These are phyloP conservation scores for Chrysolina americana DNA, from an alignment of 2,888 invertebrate species.

Conservation along the genomic window DNA sequence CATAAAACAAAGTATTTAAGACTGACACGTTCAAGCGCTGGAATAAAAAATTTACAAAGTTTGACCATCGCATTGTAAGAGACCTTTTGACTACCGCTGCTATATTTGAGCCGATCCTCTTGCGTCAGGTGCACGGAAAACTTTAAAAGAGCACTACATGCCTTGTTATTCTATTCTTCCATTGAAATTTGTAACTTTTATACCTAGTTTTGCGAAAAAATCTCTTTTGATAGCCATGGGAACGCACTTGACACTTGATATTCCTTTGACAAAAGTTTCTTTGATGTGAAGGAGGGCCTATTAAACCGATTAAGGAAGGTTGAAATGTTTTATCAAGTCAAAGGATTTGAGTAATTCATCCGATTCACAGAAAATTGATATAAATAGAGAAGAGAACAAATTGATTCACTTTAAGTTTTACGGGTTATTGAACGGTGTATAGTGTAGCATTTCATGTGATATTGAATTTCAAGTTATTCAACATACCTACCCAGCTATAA, in stretches of 20 bases:
- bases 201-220: constrained; percentile 65
- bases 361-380: not conserved
- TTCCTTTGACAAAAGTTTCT: constrained; percentile 45
- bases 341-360: constrained; percentile 3
- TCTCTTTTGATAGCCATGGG: constrained; percentile 64
- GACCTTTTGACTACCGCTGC: constrained; percentile 32
- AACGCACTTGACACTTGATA: constrained; percentile 69
- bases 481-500: too few relatives aligned
- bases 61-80: not conserved
- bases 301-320: constrained; percentile 25
- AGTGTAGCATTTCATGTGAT: not conserved
- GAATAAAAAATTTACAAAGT: not conserved
- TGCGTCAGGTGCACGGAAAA: constrained; percentile 27
- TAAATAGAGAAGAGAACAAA: not conserved
- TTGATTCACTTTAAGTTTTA: not conserved
- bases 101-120: constrained; percentile 27
- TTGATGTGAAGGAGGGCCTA: constrained; percentile 48
- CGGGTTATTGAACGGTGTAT: not conserved
- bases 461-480: not conserved
- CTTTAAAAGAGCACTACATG: constrained; percentile 44
- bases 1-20: too few relatives aligned
- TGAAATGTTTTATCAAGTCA: not conserved
- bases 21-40: too few relatives aligned
- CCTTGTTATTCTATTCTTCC: constrained; percentile 59
- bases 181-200: constrained; percentile 67